These are phyloP conservation scores for Neoascia interrupta DNA, from an alignment of 2,888 invertebrate species.

Conservation along the genomic window DNA sequence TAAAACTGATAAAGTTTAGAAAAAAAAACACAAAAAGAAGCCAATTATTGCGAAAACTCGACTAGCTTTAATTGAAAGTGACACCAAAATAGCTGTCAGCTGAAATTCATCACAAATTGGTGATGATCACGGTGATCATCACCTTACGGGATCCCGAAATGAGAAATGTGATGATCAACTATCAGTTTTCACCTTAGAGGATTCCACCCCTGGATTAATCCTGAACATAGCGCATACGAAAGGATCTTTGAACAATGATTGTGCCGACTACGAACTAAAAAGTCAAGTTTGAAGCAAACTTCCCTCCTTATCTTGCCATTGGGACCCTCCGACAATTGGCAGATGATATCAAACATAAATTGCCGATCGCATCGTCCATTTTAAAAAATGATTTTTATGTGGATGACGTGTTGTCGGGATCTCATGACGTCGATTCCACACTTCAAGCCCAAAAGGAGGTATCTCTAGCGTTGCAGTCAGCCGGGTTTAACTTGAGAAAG, in stretches of 20 bases:
- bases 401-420: constrained; percentile 42
- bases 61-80: no score
- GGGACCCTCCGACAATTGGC: not conserved
- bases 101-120: no score
- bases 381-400: constrained; percentile 33
- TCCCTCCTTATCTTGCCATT: not conserved
- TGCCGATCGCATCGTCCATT: constrained; percentile 33
- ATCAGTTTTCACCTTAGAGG: no score
- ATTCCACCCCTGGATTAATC: constrained; percentile 24
- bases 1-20: no score
- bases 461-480: constrained; percentile 9
- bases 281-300: not conserved
- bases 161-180: no score
- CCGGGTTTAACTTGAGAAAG: constrained; percentile 13
- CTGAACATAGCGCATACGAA: constrained; percentile 42
- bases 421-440: constrained; percentile 30
- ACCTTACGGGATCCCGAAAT: no score
- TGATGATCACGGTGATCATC: no score
- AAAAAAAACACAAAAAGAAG: no score
- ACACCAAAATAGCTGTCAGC: no score
- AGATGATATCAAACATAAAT: not conserved
- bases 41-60: no score
- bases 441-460: constrained; percentile 21
- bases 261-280: not conserved
- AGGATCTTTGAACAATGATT: no score